Base-by-base conservation (phyloP, 1,140 invertebrate species). In the Procambarus clarkii region DNA sequence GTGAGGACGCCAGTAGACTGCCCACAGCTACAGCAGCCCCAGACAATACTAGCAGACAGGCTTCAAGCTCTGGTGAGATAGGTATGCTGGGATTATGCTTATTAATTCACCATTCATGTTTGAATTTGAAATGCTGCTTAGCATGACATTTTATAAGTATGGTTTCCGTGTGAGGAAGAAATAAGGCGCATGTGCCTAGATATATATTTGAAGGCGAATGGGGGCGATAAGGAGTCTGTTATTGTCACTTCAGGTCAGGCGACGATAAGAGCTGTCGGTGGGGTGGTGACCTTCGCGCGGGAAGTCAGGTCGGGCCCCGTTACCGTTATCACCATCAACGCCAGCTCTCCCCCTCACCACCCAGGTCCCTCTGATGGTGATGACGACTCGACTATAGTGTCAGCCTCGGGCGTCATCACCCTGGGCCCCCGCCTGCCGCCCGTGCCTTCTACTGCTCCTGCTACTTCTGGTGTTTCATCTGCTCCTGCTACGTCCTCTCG, bases 291-390 rank as follows among this genome's bases (percentile, higher is more conserved):
- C 46, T 91, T 91, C 45, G 77, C 34, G 34, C 44, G 60, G 8
- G 89, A 91, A 77, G 89, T 91, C 82, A 85, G 71, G 81, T 91
- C 89, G 34, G 89, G 89, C 24, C 89, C 89, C 21, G 82, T 91
- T 34, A 91, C 89, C 44, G 81, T 91, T 71, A 91, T 91, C 54
- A 91, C 89, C 60, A 5, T 91, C 76, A 91, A 91, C 60, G 54
- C 82, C n/a, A 34, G 64, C 54, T 48, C 79, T 18, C 79, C 18
- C 24, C 77, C 21, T 4, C 46, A 15, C 71, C 54, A 64, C 44
- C 58, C 46, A 45, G 69, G 69, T 44, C 82, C 64, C 2, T 46
- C 69, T 46, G 44, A 3, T 64, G 15, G 3, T 13, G 54, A 13
- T 58, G 34, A 34, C 34, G 60, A n/a, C 60, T 18, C 11, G 69